Percentiles rank a stretch among this genome's conserved stretches.
Conservation (phyloP, 2,797 vertebrate genomes). For the Esox lucius region DNA sequence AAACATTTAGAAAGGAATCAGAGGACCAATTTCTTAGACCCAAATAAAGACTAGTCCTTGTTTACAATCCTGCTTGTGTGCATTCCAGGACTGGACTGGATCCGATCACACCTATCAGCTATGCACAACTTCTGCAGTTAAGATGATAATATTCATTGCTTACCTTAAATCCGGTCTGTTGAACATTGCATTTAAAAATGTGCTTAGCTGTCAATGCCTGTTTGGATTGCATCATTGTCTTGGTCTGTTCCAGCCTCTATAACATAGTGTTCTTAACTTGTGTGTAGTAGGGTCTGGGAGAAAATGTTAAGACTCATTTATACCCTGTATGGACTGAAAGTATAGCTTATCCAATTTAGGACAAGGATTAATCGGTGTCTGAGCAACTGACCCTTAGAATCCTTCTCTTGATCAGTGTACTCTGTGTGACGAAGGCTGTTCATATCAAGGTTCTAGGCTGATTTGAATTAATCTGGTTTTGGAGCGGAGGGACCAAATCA, state of each 20-base stretch:
- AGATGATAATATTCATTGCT: background rate
- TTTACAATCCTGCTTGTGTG: too few species aligned
- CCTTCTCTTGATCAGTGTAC: background rate
- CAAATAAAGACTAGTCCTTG: background rate
- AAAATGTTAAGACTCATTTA: background rate
- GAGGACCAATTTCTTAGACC: background rate
- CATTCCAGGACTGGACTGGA: background rate
- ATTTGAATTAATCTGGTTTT: background rate
- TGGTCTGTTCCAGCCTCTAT: background rate
- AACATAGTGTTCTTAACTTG: background rate
- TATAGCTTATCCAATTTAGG: background rate
- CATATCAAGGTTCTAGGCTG: background rate
- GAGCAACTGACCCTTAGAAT: background rate
- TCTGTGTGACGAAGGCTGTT: background rate
- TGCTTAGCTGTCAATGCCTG: background rate
- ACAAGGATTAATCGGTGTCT: background rate
- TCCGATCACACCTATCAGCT: background rate
- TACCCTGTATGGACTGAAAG: background rate
- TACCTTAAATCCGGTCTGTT: background rate
- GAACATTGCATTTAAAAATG: background rate
- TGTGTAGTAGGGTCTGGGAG: background rate
- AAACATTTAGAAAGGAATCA: background rate
- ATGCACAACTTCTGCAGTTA: background rate
- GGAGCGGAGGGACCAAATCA: background rate
- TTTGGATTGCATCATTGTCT: background rate